phyloP scores from a whole-genome alignment of 2,797 vertebrate genomes.

The Rhinophrynus dorsalis region DNA sequence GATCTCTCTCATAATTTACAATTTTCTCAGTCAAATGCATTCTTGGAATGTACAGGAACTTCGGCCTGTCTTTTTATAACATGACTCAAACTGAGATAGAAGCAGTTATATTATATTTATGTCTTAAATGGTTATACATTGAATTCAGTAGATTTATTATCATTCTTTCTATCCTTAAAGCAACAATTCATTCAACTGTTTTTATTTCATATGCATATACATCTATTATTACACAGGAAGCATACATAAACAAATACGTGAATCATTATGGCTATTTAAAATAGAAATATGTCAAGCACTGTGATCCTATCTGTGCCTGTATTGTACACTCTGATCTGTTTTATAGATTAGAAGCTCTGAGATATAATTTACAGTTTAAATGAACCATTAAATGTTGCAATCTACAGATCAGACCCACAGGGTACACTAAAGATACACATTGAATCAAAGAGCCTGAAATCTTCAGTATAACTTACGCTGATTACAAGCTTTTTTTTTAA shows the following conservation, averaged over 20 bases:
- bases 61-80: not conserved
- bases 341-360: no score
- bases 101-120: slow-evolving; percentile 16
- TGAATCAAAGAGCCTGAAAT: no score
- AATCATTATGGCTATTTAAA: no score
- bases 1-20: slow-evolving; percentile 5
- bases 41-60: slow-evolving; percentile 36
- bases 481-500: no score
- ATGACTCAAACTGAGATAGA: slow-evolving; percentile 11
- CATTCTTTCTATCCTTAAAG: not conserved
- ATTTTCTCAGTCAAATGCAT: slow-evolving; percentile 6
- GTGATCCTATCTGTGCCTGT: no score
- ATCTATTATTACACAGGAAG: not conserved
- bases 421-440: no score
- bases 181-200: not conserved
- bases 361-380: no score
- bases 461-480: no score
- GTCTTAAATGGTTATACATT: not conserved
- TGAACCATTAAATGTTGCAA: no score
- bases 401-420: no score
- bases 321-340: no score
- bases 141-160: not conserved
- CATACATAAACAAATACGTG: not conserved
- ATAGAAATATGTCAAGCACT: no score
- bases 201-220: not conserved